These are phyloP conservation scores for Euleptes europaea DNA, from an alignment of 2,113 vertebrate genomes.

Conservation along the genomic window DNA sequence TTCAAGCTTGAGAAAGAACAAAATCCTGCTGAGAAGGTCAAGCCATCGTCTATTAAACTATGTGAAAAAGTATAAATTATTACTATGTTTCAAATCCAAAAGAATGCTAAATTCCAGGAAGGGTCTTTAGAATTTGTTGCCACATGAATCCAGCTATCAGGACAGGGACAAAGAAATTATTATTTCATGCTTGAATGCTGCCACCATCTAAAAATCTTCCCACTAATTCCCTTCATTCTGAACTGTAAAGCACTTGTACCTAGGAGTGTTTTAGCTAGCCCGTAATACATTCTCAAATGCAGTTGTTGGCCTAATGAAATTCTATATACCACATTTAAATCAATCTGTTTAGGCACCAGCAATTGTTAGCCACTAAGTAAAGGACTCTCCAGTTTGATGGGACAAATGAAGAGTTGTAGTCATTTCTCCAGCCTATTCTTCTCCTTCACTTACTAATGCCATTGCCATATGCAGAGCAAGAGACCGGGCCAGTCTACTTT, in stretches of 20 bases:
- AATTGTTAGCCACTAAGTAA: neutral
- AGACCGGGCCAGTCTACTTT: neutral
- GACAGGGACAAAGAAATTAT: neutral
- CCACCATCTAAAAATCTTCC: neutral
- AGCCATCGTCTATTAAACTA: neutral
- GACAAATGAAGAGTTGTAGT: neutral
- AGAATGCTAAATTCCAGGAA: slow-evolving; percentile 29
- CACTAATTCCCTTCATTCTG: neutral
- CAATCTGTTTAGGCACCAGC: neutral
- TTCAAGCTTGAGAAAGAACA: slow-evolving; percentile 11
- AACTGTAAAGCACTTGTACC: neutral
- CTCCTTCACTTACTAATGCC: neutral
- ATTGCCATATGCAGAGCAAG: neutral
- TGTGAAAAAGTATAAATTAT: slow-evolving; percentile 15
- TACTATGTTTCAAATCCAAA: slow-evolving; percentile 35
- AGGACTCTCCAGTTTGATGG: neutral
- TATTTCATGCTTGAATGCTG: neutral
- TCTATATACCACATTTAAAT: neutral
- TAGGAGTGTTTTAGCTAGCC: neutral
- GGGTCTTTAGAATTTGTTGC: neutral
- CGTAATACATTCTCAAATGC: neutral
- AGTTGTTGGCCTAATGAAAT: neutral
- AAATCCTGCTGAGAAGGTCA: slow-evolving; percentile 19
- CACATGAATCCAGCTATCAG: slow-evolving; percentile 13
- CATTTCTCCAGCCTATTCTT: neutral